phyloP scores from a whole-genome alignment of 2,797 vertebrate species.

The Leuciscus waleckii region DNA sequence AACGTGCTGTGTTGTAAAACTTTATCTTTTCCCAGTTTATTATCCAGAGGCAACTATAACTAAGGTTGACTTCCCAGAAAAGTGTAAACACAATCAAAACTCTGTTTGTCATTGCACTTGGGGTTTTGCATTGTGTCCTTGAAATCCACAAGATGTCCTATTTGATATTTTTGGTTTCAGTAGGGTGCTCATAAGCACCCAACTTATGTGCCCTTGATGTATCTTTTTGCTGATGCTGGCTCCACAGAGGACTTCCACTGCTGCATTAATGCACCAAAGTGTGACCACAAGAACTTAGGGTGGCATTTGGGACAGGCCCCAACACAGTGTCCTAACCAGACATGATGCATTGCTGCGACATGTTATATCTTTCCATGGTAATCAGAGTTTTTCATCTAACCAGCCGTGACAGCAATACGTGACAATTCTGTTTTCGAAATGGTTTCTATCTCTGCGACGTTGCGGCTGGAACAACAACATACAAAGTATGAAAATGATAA shows the following conservation, averaged over 20 bases:
- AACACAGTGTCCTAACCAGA: not conserved
- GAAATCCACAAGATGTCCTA: not conserved
- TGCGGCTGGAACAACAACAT: not conserved
- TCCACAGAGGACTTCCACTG: constrained; percentile 8
- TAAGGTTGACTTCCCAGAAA: not conserved
- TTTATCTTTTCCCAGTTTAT: not conserved
- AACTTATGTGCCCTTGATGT: not conserved
- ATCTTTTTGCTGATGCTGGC: not conserved
- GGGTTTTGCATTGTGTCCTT: not conserved
- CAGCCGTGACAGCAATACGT: not conserved
- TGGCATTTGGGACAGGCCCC: not conserved
- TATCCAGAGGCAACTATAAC: not conserved
- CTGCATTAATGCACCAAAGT: not conserved
- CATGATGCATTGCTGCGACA: not conserved
- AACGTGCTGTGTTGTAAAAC: not conserved
- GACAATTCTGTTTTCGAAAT: not conserved
- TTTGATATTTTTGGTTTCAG: constrained; percentile 4
- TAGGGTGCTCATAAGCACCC: constrained; percentile 22
- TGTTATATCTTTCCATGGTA: not conserved
- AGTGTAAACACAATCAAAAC: not conserved
- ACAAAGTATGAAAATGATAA: not conserved
- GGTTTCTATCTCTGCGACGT: not conserved
- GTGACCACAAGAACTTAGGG: not conserved
- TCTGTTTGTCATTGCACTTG: not conserved
- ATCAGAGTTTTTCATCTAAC: not conserved